Evolutionary conservation across 2,113 vertebrate genomes (phyloP), one percentile per base, ranked within the genome.

Genomic region (Cichladusa arquata): DNA sequence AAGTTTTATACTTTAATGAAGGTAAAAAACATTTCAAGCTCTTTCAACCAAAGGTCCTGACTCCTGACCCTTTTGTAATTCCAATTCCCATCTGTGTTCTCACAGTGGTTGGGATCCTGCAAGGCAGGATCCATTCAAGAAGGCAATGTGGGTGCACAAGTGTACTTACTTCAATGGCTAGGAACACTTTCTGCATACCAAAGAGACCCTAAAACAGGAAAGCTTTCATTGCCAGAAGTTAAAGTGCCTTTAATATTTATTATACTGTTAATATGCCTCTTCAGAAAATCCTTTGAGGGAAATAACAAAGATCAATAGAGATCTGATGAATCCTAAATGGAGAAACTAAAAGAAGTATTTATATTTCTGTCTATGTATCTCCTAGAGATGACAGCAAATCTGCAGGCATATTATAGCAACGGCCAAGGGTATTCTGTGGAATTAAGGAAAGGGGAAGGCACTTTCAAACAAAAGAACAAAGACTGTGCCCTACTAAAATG

Each of bases 171-270:
- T 50, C 80, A 95, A 15, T 25, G 61, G 24, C 66, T 31, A 44
- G 16, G 31, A 89, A 60, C 33, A 56, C 6, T 71, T 90, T 93
- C 74, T 85, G 78, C 67, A 58, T 87, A 74, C 42, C 66, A 84
- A 89, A 89, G 56, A 81, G 88, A 76, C 72, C 44, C 50, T 83
- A 71, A 85, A 67, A 53, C 44, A 81, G 92, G 88, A 92, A 84
- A 80, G 92, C 62, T 81, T 90, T 94, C 82, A 88, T 90, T 96
- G 47, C 42, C 61, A 95, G 64, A 82, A 97, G 40, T 86, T 97
- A 96, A 97, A 97, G 85, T 93, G 92, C 80, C 93, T 95, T 95
- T 95, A 96, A 96, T 97, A 97, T 97, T 97, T 96, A 97, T 96
- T 96, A 85, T 81, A 81, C 79, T 82, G 80, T 93, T 96, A 96